Evolutionary conservation across 2,113 vertebrate genomes (phyloP), one percentile per base, ranked within the genome.

Genomic region (Sander vitreus): DNA sequence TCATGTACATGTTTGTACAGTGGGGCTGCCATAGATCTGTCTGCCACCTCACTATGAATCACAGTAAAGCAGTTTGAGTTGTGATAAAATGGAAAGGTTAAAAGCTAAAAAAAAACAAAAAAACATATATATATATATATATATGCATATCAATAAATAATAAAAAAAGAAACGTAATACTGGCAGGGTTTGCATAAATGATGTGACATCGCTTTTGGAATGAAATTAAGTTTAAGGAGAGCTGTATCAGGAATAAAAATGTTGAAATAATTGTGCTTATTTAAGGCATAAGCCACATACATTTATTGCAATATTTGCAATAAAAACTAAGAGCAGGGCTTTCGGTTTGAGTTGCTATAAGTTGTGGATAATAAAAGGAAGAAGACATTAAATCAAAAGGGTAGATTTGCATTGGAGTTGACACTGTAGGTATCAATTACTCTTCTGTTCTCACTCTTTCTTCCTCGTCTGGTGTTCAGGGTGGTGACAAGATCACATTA

Each of bases 401-500:
- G 50, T 54, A 23, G 33, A 67, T 43, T 45, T 65, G 69, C 55
- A 6, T 54, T 54, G 23, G 27, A 63, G 63, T 64, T 14, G 16
- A 66, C 6, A 4, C 27, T 54, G 33, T n/a, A 67, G 62, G 50
- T 77, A 78, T 84, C 27, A 70, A 33, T 75, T 67, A 64, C 62
- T 10, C 39, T 27, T 47, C 83, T 47, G 43, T 73, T 73, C 73
- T 81, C 33, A 4, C 80, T 78, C 39, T 23, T 51, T 69, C 47
- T 68, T 73, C 59, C 15, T 68, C 13, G 19, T 23, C 54, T 70
- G 71, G 73, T 60, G 77, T 85, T 70, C 60, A 54, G n/a, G n/a
- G 84, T 85, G 92, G 27, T 84, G 87, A 93, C 84, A 80, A 50
- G 67, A 83, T 84, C 65, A 78, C 72, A 45, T 87, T 90, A 67